Conservation (phyloP, 2,113 vertebrate genomes). For the Arothron firmamentum region DNA sequence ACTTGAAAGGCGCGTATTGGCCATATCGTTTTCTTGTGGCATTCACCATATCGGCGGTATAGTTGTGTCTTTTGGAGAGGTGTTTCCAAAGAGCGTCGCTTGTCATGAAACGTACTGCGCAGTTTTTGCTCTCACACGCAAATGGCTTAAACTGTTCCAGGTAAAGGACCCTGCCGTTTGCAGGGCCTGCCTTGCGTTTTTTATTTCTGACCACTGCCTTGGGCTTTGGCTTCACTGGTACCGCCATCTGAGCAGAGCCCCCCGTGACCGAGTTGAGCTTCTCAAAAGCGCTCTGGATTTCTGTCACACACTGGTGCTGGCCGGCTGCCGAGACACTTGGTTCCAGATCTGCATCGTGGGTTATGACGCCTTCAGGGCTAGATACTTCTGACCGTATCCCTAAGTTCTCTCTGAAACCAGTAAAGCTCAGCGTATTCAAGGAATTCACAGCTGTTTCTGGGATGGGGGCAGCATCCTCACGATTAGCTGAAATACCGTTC, state of each 20-base stretch:
- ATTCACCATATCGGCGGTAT: constrained; percentile 86
- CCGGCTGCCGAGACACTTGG: constrained; percentile 59
- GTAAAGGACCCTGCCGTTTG: constrained; percentile 42
- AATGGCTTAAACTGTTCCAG: constrained; percentile 78
- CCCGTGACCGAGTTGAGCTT: constrained; percentile 82
- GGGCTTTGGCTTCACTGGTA: neutral
- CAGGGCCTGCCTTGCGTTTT: constrained; percentile 43
- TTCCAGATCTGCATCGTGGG: constrained; percentile 54
- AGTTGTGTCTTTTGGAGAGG: constrained; percentile 87
- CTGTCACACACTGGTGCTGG: constrained; percentile 77
- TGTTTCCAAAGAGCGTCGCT: constrained; percentile 91
- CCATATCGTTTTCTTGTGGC: constrained; percentile 87
- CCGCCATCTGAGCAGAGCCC: constrained; percentile 21
- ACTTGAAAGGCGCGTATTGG: constrained; percentile 91
- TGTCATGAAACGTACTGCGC: constrained; percentile 86
- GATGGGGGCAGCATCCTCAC: constrained; percentile 25
- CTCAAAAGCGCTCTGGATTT: constrained; percentile 84
- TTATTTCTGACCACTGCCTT: constrained; percentile 27
- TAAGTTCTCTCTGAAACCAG: constrained; percentile 45
- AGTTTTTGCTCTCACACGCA: constrained; percentile 81
- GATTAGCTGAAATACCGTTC: constrained; percentile 22
- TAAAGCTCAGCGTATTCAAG: constrained; percentile 47
- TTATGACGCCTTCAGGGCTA: constrained; percentile 22
- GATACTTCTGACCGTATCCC: constrained; percentile 10
- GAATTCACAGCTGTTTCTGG: constrained; percentile 36